Evolutionary conservation across 2,888 invertebrate genomes (phyloP).

Genomic region (Macrosoma leucophasiata): DNA sequence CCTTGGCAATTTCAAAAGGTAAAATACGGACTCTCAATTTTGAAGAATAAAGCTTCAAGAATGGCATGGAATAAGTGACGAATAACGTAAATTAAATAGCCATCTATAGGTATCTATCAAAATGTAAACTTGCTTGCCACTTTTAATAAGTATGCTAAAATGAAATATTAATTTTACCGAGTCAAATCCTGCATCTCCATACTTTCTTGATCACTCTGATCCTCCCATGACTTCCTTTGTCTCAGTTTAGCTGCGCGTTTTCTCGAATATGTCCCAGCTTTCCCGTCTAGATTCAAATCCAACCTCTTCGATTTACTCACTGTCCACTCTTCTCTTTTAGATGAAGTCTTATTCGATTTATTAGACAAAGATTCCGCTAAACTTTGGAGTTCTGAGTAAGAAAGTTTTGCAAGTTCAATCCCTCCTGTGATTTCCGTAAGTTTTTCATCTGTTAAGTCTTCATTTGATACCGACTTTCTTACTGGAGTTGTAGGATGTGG

Average conservation of each 20-base stretch:
- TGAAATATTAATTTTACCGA: too few species aligned
- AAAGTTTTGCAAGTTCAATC: constrained; percentile 58
- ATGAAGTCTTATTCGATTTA: constrained; percentile 56
- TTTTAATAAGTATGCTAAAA: too few species aligned
- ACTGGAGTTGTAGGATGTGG: constrained; percentile 20
- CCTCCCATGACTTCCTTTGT: constrained; percentile 81
- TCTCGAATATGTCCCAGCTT: constrained; percentile 69
- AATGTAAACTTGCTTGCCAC: too few species aligned
- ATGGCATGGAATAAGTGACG: too few species aligned
- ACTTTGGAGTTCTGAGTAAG: constrained; percentile 60
- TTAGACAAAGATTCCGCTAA: constrained; percentile 61
- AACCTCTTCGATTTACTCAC: constrained; percentile 60
- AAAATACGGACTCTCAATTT: too few species aligned
- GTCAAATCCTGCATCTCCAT: constrained; percentile 81
- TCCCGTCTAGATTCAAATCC: constrained; percentile 62
- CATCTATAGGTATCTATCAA: too few species aligned
- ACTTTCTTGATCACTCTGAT: constrained; percentile 81
- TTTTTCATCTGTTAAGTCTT: constrained; percentile 56
- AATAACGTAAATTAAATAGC: too few species aligned
- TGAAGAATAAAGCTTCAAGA: too few species aligned
- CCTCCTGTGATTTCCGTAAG: constrained; percentile 58
- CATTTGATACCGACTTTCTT: constrained; percentile 28
- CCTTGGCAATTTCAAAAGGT: too few species aligned
- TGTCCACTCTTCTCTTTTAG: constrained; percentile 65
- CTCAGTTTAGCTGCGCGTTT: constrained; percentile 64